phyloP scores from a whole-genome alignment of 2,888 invertebrate genomes.

The Pristionchus arcanus region DNA sequence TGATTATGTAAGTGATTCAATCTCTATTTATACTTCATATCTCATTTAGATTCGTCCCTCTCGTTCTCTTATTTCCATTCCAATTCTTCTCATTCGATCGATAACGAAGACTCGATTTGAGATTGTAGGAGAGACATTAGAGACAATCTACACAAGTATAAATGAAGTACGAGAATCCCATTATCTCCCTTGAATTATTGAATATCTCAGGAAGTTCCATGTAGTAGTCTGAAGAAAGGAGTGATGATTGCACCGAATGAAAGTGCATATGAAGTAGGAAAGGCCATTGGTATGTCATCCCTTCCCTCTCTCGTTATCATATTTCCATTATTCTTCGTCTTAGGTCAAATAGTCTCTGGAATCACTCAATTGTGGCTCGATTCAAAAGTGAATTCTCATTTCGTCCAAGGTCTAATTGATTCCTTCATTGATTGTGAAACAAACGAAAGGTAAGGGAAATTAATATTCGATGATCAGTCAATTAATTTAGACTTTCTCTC shows the following conservation, averaged over 20 bases:
- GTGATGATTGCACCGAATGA: not conserved
- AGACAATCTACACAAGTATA: not conserved
- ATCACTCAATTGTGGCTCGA: slow-evolving; percentile 49
- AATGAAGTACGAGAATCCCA: not conserved
- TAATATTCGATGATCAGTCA: not conserved
- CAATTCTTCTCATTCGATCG: slow-evolving; percentile 30
- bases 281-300: not conserved
- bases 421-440: not conserved
- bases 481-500: not conserved
- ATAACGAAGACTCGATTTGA: slow-evolving; percentile 20
- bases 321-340: not conserved
- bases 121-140: slow-evolving; percentile 7
- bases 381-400: slow-evolving; percentile 19
- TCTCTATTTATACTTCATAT: not conserved
- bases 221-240: not conserved
- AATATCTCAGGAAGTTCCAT: slow-evolving; percentile 5
- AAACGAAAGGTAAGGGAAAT: not conserved
- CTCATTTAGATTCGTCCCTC: not conserved
- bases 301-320: not conserved
- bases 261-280: slow-evolving; percentile 3
- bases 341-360: not conserved
- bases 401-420: slow-evolving; percentile 40
- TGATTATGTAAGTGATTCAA: not conserved
- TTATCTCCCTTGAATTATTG: not conserved
- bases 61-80: slow-evolving; percentile 18